Conservation (phyloP, 2,113 vertebrate genomes). For the Odocoileus hemionus region DNA sequence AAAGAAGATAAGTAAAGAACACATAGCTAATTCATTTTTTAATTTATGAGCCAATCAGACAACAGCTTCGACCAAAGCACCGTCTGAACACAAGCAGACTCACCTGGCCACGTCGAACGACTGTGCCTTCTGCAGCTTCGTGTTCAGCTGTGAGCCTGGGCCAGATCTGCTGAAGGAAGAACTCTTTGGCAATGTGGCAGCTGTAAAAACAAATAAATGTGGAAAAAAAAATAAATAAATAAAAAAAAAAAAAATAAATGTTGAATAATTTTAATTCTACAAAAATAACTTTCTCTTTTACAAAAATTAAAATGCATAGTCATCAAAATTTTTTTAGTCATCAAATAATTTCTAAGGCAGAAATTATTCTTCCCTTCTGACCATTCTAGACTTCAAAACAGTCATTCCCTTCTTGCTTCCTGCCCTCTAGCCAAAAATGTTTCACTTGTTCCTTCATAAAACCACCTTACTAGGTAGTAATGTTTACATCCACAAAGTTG, state of each 20-base stretch:
- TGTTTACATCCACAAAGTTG: not conserved
- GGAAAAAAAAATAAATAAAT: too few species aligned
- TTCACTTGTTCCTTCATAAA: not conserved
- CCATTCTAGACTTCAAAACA: not conserved
- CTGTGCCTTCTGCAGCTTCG: constrained; percentile 93
- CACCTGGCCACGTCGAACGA: constrained; percentile 94
- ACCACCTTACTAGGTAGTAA: not conserved
- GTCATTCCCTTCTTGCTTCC: not conserved
- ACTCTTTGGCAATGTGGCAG: constrained; percentile 92
- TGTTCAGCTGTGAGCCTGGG: constrained; percentile 81
- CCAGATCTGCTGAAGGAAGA: constrained; percentile 94
- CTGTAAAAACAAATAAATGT: constrained; percentile 64
- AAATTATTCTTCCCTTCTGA: not conserved
- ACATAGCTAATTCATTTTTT: not conserved
- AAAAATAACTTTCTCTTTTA: not conserved
- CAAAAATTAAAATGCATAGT: not conserved
- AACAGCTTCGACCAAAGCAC: not conserved
- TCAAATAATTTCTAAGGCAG: not conserved
- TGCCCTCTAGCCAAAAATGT: not conserved
- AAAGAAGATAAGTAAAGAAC: not conserved
- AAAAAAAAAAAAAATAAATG: not conserved
- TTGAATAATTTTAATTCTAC: constrained; percentile 13
- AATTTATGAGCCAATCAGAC: not conserved
- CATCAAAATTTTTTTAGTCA: not conserved
- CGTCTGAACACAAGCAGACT: constrained; percentile 44